Conservation (phyloP, 2,888 invertebrate genomes). For the Helleia helle region DNA sequence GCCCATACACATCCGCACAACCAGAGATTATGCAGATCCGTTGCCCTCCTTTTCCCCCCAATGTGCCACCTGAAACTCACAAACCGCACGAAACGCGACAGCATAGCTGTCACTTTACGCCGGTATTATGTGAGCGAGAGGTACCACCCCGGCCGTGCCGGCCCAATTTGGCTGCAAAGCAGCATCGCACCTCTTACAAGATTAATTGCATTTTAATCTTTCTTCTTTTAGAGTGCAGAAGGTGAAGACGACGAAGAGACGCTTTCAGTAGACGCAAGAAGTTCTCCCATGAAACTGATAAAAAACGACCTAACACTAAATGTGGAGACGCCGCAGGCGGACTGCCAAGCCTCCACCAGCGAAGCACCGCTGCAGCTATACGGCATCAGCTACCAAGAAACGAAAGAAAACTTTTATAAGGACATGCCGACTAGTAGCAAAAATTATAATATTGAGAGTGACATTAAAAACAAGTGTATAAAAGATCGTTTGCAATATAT, state of each 20-base stretch:
- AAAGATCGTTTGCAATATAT: constrained; percentile 32
- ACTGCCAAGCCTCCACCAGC: constrained; percentile 38
- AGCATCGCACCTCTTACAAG: too few species aligned
- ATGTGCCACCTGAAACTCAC: too few species aligned
- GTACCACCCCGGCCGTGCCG: too few species aligned
- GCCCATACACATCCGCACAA: too few species aligned
- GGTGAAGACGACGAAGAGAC: constrained; percentile 76
- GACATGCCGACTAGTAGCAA: constrained; percentile 60
- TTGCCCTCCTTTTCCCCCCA: too few species aligned
- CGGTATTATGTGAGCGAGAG: too few species aligned
- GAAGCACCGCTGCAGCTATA: constrained; percentile 37
- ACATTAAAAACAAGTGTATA: constrained; percentile 39
- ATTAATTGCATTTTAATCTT: neutral
- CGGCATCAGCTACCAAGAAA: constrained; percentile 48
- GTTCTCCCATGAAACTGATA: constrained; percentile 46
- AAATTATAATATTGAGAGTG: constrained; percentile 49
- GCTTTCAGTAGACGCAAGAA: constrained; percentile 65
- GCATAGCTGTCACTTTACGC: too few species aligned
- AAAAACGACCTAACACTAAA: constrained; percentile 49
- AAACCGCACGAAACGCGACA: too few species aligned
- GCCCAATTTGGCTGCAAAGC: too few species aligned
- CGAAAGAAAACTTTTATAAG: constrained; percentile 52
- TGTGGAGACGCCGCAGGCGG: constrained; percentile 24
- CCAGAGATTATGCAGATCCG: too few species aligned
- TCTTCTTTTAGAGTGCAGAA: constrained; percentile 51